phyloP scores from a whole-genome alignment of 1,140 invertebrate genomes.

The Drosophila bifasciata region DNA sequence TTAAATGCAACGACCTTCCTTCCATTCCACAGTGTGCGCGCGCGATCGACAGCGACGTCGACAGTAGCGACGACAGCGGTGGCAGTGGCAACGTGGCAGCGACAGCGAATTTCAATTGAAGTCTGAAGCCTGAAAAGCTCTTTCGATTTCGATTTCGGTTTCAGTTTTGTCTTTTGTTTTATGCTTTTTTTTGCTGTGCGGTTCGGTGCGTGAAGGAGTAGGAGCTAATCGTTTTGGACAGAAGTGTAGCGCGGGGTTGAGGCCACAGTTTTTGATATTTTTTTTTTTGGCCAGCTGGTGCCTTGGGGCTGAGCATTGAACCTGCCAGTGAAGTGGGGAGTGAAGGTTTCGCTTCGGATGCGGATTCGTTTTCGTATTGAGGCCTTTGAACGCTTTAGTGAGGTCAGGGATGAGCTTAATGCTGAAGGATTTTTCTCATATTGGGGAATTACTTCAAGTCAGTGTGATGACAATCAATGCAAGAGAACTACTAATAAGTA shows the following conservation, averaged over 20 bases:
- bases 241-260: constrained; percentile 32
- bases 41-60: constrained; percentile 60
- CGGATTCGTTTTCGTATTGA: constrained; percentile 8
- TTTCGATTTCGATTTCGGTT: constrained; percentile 42
- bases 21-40: constrained; percentile 22
- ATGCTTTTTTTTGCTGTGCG: constrained; percentile 24
- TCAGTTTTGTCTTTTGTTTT: constrained; percentile 26
- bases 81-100: constrained; percentile 29
- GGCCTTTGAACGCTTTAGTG: constrained; percentile 45
- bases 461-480: no score
- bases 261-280: constrained; percentile 39
- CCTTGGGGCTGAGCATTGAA: constrained; percentile 71
- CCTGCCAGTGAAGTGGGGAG: constrained; percentile 29
- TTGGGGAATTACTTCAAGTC: constrained; percentile 2
- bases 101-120: constrained; percentile 73
- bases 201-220: constrained; percentile 39
- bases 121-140: constrained; percentile 34
- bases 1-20: constrained; percentile 81
- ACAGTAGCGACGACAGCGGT: no score
- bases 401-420: constrained; percentile 43
- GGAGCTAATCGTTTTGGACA: constrained; percentile 50
- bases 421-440: constrained; percentile 20
- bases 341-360: constrained; percentile 26
- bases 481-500: no score
- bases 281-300: constrained; percentile 50